Percentiles rank a stretch among this genome's conserved stretches.
These are phyloP conservation scores for Phrynocephalus guinanensis DNA, from an alignment of 2,797 vertebrate genomes.

Conservation along the genomic window DNA sequence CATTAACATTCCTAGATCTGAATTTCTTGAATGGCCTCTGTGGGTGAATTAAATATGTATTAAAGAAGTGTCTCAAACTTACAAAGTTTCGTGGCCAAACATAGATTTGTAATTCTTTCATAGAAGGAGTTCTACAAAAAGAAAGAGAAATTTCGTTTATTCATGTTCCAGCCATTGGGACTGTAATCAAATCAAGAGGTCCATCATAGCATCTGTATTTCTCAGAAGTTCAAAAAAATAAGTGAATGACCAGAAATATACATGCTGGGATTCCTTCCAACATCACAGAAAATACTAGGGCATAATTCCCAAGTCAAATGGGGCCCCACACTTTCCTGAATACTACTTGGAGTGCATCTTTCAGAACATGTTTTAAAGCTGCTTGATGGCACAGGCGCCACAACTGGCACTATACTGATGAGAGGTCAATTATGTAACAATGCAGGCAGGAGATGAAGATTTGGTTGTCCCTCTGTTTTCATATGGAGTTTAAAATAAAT, in stretches of 20 bases:
- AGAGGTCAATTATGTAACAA: not conserved
- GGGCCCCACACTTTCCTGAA: not conserved
- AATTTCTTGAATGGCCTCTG: constrained; percentile 63
- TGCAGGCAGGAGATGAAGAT: not conserved
- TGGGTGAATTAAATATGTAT: constrained; percentile 65
- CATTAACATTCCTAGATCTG: constrained; percentile 68
- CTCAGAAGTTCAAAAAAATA: not conserved
- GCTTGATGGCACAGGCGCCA: not conserved
- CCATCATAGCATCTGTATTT: constrained; percentile 8
- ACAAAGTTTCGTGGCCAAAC: constrained; percentile 64
- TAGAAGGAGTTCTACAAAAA: not conserved
- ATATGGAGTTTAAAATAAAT: constrained; percentile 28
- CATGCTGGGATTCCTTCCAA: not conserved
- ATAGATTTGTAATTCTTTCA: constrained; percentile 57
- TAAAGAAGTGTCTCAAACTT: constrained; percentile 64
- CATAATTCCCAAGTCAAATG: not conserved
- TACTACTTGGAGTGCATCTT: not conserved
- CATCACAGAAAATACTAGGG: not conserved
- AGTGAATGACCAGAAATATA: not conserved
- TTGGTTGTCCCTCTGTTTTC: constrained; percentile 5
- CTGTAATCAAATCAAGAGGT: constrained; percentile 39
- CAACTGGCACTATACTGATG: not conserved
- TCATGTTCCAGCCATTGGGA: constrained; percentile 33
- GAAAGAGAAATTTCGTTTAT: constrained; percentile 54
- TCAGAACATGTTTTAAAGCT: not conserved